These are phyloP conservation scores for Gymnocypris eckloni DNA, from an alignment of 2,797 vertebrate species.

Conservation along the genomic window DNA sequence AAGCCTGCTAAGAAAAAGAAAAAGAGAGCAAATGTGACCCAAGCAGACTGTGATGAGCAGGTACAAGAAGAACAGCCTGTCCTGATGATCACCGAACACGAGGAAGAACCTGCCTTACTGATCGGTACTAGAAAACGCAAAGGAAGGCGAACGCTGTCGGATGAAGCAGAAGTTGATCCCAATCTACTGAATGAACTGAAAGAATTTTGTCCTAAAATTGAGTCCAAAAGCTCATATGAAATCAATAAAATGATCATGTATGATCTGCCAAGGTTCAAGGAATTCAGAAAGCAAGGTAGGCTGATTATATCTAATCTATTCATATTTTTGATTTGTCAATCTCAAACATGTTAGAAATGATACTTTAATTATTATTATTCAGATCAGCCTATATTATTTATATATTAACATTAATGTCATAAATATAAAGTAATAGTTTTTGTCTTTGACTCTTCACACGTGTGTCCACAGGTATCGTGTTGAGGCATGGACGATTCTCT, in stretches of 20 bases:
- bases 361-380: not conserved
- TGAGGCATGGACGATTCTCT: slow-evolving; percentile 68
- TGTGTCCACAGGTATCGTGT: slow-evolving; percentile 64
- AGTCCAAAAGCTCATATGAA: rapidly evolving
- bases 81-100: not conserved
- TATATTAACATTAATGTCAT: not conserved
- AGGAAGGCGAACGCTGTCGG: not conserved
- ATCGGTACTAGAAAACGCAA: not conserved
- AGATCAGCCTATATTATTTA: not conserved
- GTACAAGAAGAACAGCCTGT: not conserved
- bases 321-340: not conserved
- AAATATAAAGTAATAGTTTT: not conserved
- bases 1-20: slow-evolving; percentile 33
- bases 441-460: not conserved
- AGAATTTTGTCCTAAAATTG: slow-evolving; percentile 69
- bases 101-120: not conserved
- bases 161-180: not conserved
- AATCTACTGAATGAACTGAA: slow-evolving; percentile 64
- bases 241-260: slow-evolving; percentile 61
- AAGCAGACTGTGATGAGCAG: not conserved
- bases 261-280: slow-evolving; percentile 70
- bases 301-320: not conserved
- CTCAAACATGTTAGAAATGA: not conserved
- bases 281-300: slow-evolving; percentile 70
- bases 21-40: slow-evolving; percentile 18